Percentiles rank a stretch among this genome's conserved stretches.
phyloP scores from a whole-genome alignment of 2,113 vertebrate species.

The Oryzias woworae region DNA sequence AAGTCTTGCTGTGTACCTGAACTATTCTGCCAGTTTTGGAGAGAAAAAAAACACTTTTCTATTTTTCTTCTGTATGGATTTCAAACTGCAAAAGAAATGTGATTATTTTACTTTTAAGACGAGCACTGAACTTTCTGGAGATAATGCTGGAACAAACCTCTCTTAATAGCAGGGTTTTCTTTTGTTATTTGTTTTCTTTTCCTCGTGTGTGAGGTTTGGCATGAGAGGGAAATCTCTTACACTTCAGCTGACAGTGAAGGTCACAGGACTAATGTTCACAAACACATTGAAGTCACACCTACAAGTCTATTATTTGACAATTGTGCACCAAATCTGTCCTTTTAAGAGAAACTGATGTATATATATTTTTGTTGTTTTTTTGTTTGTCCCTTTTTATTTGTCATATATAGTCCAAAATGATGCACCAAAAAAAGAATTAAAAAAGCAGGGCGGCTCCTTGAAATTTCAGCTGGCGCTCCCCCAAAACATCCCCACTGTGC shows the following conservation, averaged over 20 bases:
- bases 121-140: constrained; percentile 56
- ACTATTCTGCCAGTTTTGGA: constrained; percentile 64
- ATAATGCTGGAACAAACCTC: constrained; percentile 65
- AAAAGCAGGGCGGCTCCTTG: constrained; percentile 26
- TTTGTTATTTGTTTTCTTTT: constrained; percentile 23
- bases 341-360: constrained; percentile 31
- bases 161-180: constrained; percentile 50
- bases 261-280: constrained; percentile 13
- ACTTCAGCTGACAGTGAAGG: constrained; percentile 32
- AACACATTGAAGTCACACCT: constrained; percentile 24
- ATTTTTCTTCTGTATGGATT: constrained; percentile 67
- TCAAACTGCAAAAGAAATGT: constrained; percentile 56
- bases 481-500: constrained; percentile 49
- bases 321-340: constrained; percentile 16
- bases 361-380: constrained; percentile 12
- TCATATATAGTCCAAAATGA: constrained; percentile 27
- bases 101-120: constrained; percentile 33
- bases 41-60: constrained; percentile 51
- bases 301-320: constrained; percentile 16
- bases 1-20: constrained; percentile 51
- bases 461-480: constrained; percentile 32
- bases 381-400: constrained; percentile 9
- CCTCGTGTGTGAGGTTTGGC: constrained; percentile 21
- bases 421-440: constrained; percentile 28
- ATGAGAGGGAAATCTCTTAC: constrained; percentile 11